Percentiles rank a stretch among this genome's conserved stretches.
Conservation (phyloP, 2,797 vertebrate species). For the Rhabdophis nuchalis region DNA sequence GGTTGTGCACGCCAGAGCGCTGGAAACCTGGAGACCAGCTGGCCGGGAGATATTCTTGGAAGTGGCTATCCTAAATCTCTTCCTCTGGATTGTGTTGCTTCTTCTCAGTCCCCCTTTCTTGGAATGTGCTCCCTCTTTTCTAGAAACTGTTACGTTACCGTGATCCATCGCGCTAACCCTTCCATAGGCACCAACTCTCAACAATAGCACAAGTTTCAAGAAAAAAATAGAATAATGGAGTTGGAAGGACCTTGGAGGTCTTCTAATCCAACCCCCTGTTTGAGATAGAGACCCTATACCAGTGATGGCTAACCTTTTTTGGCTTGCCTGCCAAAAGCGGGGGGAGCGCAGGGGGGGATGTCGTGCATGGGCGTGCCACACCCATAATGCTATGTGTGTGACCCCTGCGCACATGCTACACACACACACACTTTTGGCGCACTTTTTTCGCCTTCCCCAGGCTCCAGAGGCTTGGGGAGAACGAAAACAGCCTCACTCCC, state of each 20-base stretch:
- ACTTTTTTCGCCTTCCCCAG: too few species aligned
- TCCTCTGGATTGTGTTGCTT: not conserved
- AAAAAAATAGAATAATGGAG: not conserved
- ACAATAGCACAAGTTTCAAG: not conserved
- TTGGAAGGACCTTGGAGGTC: not conserved
- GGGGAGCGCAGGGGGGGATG: too few species aligned
- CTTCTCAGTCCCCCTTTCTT: not conserved
- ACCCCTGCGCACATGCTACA: too few species aligned
- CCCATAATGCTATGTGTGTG: too few species aligned
- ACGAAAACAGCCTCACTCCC: too few species aligned
- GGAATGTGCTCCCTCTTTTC: not conserved
- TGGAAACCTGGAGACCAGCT: too few species aligned
- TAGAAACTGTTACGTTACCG: not conserved
- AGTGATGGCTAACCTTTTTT: too few species aligned
- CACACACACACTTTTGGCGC: too few species aligned
- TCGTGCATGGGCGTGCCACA: too few species aligned
- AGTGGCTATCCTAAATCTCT: not conserved
- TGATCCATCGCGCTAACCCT: not conserved
- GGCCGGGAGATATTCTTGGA: not conserved
- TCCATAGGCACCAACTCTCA: not conserved
- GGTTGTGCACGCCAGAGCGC: too few species aligned
- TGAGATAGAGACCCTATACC: not conserved
- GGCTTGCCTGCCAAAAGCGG: too few species aligned
- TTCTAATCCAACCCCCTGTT: not conserved
- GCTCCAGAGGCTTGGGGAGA: too few species aligned